Conservation (phyloP, 2,888 invertebrate species). For the Sesia bembeciformis region DNA sequence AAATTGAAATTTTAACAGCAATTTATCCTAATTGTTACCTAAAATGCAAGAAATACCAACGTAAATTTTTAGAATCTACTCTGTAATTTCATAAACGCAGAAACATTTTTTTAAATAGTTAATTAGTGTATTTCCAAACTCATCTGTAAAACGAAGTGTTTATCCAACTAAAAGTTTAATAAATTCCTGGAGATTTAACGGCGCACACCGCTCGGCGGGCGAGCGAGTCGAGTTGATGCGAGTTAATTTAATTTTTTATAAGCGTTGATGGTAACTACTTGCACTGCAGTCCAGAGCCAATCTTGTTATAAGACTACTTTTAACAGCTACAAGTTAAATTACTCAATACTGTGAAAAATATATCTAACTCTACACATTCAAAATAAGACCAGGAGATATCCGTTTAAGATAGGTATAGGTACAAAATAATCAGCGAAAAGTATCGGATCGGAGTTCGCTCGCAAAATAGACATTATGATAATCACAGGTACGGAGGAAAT, state of each 20-base stretch:
- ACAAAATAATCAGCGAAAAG: slow-evolving; percentile 23
- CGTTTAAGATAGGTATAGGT: not conserved
- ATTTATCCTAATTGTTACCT: too few species aligned
- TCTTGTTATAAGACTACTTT: not conserved
- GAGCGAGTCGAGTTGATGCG: not conserved
- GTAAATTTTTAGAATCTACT: too few species aligned
- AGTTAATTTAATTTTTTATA: not conserved
- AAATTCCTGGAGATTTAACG: not conserved
- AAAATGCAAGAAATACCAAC: too few species aligned
- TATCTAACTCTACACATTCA: not conserved
- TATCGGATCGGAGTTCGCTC: slow-evolving; percentile 24
- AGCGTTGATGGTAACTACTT: not conserved
- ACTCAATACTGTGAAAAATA: not conserved
- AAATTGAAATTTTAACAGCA: too few species aligned
- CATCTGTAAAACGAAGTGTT: not conserved
- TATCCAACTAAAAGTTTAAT: not conserved
- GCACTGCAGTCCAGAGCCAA: not conserved
- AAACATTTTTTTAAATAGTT: too few species aligned
- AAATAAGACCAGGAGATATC: too few species aligned
- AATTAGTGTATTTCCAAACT: too few species aligned
- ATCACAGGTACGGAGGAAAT: slow-evolving; percentile 52
- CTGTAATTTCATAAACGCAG: too few species aligned
- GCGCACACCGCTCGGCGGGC: not conserved
- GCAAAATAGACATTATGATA: slow-evolving; percentile 48
- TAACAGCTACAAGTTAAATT: not conserved